Evolutionary conservation across 2,113 vertebrate species (phyloP), one percentile per base, ranked within the genome.

Genomic region (Morphnarchus princeps): DNA sequence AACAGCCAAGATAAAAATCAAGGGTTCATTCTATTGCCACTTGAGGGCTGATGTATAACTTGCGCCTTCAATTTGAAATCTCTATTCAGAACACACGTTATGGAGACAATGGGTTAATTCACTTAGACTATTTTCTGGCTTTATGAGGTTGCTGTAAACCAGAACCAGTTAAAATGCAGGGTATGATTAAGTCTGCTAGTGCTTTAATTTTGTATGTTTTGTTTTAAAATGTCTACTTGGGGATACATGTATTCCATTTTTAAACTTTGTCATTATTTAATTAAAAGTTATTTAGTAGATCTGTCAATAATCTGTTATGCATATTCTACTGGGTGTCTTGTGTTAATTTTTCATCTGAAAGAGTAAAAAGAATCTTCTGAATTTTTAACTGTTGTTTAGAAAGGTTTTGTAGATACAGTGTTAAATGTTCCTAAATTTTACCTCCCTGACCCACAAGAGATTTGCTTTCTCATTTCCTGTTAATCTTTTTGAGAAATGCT

Each of bases 381-480:
- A 29, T 71, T 91, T 77, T 82, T 38, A 92, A 73, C 55, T 50
- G 24, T 55, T 92, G 65, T 74, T 88, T 77, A 69, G 38, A 65
- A 74, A 87, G 32, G 11, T 29, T 83, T 90, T 90, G 32, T 77
- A 76, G 67, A 81, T 65, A 76, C 32, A 24, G 57, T 78, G 43
- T 88, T 91, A 89, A 90, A 88, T 62, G 21, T 42, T 92, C 61
- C 69, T 91, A 79, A 76, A 49, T 82, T 79, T 95, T 79, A 58
- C 65, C 24, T 92, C n/a, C 36, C 43, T 72, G 25, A 82, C 79
- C 28, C 50, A 71, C 0, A 0, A 81, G 77, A 93, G 76, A 71
- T 80, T 92, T 95, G 59, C 77, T 87, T 96, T 95, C 85, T 92
- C 86, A 45, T 80, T 96, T 90, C 29, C 79, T 84, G 65, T 89